Base-by-base conservation (phyloP, 2,113 vertebrate genomes). In the Aphyosemion australe region DNA sequence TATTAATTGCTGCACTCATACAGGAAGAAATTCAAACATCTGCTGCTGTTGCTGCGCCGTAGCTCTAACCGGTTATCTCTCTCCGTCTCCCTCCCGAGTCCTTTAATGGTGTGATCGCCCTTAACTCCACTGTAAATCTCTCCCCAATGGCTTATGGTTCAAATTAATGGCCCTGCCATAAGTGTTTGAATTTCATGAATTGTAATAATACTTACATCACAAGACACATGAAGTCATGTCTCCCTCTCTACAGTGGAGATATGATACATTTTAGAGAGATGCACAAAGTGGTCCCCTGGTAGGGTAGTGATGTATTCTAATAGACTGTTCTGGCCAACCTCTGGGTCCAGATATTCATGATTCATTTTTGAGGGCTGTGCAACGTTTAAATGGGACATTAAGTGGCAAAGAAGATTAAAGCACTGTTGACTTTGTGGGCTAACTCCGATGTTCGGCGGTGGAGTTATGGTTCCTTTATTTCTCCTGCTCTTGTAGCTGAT, bases 171-270 rank as follows among this genome's bases (percentile, higher is more conserved):
- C 93, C 93, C 94, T 83, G 80, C 94, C 93, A 93, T 94, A 95
- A 95, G 95, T 94, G 94, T 96, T 94, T 94, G 95, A 97, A 96
- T 96, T 96, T 96, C 96, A 96, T 97, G 96, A 97, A 97, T 97
- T 95, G 95, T 96, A 96, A 95, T 95, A 96, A 96, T 95, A 95
- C 95, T 97, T 96, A 97, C 95, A 97, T 97, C 95, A 97, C 95
- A 96, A 95, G 95, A 96, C 95, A 96, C 95, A 96, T 97, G 95
- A 97, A 95, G 95, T 97, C 95, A 97, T 96, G 95, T 97, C 95
- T 89, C 89, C 82, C 77, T 82, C 87, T 95, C 94, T 90, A 91
- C 95, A 94, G 93, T 93, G 94, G 94, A 94, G 95, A 96, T 95
- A 95, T 95, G 94, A 95, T 96, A 93, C 95, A 95, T 96, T 97